Conservation (phyloP, 2,113 vertebrate genomes). For the Meles meles region DNA sequence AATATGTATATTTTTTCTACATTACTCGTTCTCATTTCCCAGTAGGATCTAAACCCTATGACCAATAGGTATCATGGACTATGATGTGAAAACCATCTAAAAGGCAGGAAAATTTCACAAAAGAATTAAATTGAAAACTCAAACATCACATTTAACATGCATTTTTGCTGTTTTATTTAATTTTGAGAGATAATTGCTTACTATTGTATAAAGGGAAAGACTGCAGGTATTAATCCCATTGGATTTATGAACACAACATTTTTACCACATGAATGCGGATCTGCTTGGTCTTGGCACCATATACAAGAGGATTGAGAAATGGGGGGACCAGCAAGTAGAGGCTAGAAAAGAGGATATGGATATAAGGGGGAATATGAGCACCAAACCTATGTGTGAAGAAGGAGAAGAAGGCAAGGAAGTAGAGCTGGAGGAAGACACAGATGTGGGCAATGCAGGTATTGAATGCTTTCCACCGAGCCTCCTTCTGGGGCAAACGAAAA, state of each 20-base stretch:
- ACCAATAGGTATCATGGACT: neutral
- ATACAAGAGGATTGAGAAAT: conserved; percentile 35
- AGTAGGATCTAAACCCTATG: neutral
- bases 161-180: neutral
- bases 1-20: neutral
- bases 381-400: conserved; percentile 49
- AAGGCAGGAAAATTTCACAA: neutral
- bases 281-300: conserved; percentile 20
- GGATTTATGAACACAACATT: neutral
- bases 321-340: conserved; percentile 17
- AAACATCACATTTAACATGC: neutral
- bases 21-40: neutral
- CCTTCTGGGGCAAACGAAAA: neutral
- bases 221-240: neutral
- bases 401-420: conserved; percentile 38
- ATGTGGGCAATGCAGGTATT: conserved; percentile 43
- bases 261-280: neutral
- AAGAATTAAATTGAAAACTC: neutral
- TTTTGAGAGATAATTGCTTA: neutral
- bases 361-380: neutral
- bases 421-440: conserved; percentile 40
- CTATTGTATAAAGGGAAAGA: neutral
- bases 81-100: neutral
- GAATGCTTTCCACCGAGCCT: conserved; percentile 21
- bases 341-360: conserved; percentile 13